Evolutionary conservation across 2,797 vertebrate species (phyloP), one percentile per base, ranked within the genome.

Genomic region (Astyanax mexicanus): DNA sequence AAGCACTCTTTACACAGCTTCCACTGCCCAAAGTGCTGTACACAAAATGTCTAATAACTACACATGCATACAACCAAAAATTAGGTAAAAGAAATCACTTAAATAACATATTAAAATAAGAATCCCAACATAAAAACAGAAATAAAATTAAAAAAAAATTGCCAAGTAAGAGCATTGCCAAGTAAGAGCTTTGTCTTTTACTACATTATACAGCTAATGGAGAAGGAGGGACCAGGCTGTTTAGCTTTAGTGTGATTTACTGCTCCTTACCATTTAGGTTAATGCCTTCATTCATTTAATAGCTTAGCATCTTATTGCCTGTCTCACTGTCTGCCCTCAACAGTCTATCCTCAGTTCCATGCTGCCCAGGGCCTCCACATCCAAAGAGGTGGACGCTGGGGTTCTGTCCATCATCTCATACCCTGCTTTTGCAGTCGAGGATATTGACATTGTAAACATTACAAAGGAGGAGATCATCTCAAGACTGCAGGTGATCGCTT

Each of bases 121-220:
- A n/a, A n/a, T n/a, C n/a, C n/a, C n/a, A n/a, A n/a, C n/a, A n/a
- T n/a, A n/a, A n/a, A n/a, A n/a, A n/a, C n/a, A n/a, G n/a, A n/a
- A n/a, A n/a, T n/a, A n/a, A n/a, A n/a, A n/a, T n/a, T n/a, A n/a
- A n/a, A n/a, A n/a, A n/a, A n/a, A n/a, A n/a, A n/a, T n/a, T n/a
- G n/a, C n/a, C n/a, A n/a, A n/a, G n/a, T n/a, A n/a, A n/a, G n/a
- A 99, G 75, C 96, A 98, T 83, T 99, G 98, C 86, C 96, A 98
- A 94, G 98, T 99, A 89, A 78, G 77, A 57, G 32, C 17, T 25
- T 8, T 2, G 6, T 51, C 40, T 32, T 17, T 27, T 62, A 32
- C 38, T 32, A 29, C 58, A 70, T 69, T 38, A 68, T 45, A 72
- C 67, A 64, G 76, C 58, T 60, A 58, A 74, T 58, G 25, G 44